Conservation (phyloP, 1,140 invertebrate species). For the Subanguina moxae region DNA sequence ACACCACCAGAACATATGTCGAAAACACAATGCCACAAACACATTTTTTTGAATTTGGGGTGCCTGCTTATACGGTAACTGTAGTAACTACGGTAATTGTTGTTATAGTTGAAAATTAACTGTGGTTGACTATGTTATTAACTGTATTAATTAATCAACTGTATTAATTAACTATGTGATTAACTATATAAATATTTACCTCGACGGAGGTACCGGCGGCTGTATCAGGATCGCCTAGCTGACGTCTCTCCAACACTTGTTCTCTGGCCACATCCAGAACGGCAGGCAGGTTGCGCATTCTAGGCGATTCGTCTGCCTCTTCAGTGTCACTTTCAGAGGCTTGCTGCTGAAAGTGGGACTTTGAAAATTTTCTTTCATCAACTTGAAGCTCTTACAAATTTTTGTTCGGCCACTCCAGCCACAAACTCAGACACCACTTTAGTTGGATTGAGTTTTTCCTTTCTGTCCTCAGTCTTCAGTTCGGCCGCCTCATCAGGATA, state of each 20-base stretch:
- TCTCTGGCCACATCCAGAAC: conserved; percentile 42
- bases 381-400: conserved; percentile 1
- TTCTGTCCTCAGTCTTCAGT: conserved; percentile 27
- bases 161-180: too few relatives aligned
- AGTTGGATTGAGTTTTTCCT: conserved; percentile 21
- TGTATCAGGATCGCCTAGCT: background rate
- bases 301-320: background rate
- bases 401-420: background rate
- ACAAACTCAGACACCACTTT: conserved; percentile 33
- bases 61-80: too few relatives aligned
- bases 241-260: conserved; percentile 19
- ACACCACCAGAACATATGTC: too few relatives aligned
- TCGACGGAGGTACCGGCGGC: background rate
- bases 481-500: conserved; percentile 29
- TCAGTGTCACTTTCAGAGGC: background rate
- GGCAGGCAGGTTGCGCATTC: conserved; percentile 30
- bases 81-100: too few relatives aligned
- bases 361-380: too few relatives aligned
- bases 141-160: too few relatives aligned
- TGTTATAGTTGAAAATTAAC: too few relatives aligned
- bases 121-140: too few relatives aligned
- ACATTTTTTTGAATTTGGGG: too few relatives aligned
- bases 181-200: background rate
- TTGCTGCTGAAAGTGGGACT: background rate
- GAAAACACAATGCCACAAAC: too few relatives aligned